Base-by-base conservation (phyloP, 2,888 invertebrate species). In the Parelbella ahira region DNA sequence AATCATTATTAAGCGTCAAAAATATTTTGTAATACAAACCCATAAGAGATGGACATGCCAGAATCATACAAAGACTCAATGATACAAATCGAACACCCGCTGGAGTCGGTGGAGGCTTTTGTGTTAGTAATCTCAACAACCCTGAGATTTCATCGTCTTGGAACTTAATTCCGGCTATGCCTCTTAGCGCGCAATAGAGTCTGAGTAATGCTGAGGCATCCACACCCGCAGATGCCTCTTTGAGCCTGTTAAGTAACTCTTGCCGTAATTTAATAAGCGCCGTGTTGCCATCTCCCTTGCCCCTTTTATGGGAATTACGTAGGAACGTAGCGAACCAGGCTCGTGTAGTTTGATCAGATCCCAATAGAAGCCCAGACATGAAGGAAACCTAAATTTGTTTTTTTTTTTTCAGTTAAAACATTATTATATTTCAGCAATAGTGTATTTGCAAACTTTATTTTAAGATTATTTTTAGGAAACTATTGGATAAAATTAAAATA, bases 271-370 rank as follows among this genome's bases (percentile, higher is more conserved):
- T 83, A 21, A 76, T 74, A 13, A 87, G 63, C 8, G 94, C 92
- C 3, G 90, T 89, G 58, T 92, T 91, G 0, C 91, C 91, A 63
- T 95, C 94, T 8, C 94, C 93, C 73, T 94, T 95, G 9, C 93
- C 89, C 37, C 87, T 68, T 74, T 95, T 95, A 61, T 96, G 96
- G 0, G 95, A 93, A 55, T 94, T 94, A 43, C 97, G 91, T 29
- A 98, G 91, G 65, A 96, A 98, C 62, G 94, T 90, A 0, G 97
- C 96, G 74, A 98, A 97, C 98, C 98, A 98, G 38, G 93, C 93
- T 60, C 97, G 89, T 1, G 96, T 93, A 51, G 93, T 92, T 66
- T 95, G 94, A 76, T 98, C 97, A 62, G 94, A 96, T 7, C 98
- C 97, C 27, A 98, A 88, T 45, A 97, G 78, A 34, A 98, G 87